Base-by-base conservation (phyloP, 2,113 vertebrate genomes). In the Pelecanoides urinatrix region DNA sequence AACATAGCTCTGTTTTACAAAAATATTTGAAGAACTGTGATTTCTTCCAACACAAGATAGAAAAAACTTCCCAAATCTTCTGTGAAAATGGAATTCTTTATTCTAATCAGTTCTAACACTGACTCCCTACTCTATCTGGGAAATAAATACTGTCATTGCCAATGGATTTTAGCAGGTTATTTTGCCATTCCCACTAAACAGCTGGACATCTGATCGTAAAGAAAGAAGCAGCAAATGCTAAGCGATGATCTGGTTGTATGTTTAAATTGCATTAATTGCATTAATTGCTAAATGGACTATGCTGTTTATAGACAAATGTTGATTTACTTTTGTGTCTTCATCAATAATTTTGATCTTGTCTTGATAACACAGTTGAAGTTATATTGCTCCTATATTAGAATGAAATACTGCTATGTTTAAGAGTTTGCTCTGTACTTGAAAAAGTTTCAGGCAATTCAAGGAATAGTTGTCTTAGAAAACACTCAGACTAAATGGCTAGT, bases 291-390 rank as follows among this genome's bases (percentile, higher is more conserved):
- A 98, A 94, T 52, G 78, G 87, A 68, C 75, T 77, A 80, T 65
- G 66, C 44, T 86, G 49, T 97, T 97, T 94, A 97, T 89, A 95
- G 96, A 93, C 81, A 94, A 94, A 91, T 61, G 81, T 38, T 92
- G 78, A 94, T 95, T 96, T 92, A 78, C 25, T 85, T 97, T 97
- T 96, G 94, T 94, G 68, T 16, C 27, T 97, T 94, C 92, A 95
- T 97, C 97, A 97, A 98, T 98, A 98, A 65, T 95, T 97, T 97
- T 97, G 97, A 97, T 94, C 96, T 78, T 44, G 26, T 97, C 97
- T 97, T 93, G 96, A 98, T 96, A 94, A 95, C 42, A 29, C 34
- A 56, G 70, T 80, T 92, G 56, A 40, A 92, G 87, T 79, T 93
- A 67, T 72, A 87, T 26, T 88, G 50, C 26, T 92, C 40, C 86